Evolutionary conservation across 2,113 vertebrate genomes (phyloP).

Genomic region (Gnathonemus echidnorhynchus): DNA sequence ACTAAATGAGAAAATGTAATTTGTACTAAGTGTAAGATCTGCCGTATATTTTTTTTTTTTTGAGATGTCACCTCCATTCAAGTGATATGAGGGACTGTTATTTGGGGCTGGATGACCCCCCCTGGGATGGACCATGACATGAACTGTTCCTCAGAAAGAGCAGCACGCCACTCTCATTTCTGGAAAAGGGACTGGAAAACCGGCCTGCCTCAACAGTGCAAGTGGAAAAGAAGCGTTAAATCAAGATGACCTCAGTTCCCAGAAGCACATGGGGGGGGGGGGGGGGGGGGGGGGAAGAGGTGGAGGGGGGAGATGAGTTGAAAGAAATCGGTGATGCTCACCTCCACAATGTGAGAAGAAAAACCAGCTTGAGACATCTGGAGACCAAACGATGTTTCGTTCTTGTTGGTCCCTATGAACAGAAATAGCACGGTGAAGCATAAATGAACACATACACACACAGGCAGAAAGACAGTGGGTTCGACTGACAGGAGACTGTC

Average conservation of each 20-base stretch:
- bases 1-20: background rate
- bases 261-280: background rate
- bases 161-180: conserved; percentile 18
- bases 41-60: background rate
- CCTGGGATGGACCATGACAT: background rate
- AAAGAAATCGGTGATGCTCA: conserved; percentile 46
- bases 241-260: background rate
- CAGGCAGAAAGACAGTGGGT: background rate
- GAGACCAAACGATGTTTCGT: conserved; percentile 72
- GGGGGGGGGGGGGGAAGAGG: background rate
- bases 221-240: background rate
- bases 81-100: too few species aligned
- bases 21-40: background rate
- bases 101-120: background rate
- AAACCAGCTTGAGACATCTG: conserved; percentile 24
- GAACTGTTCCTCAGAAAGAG: background rate
- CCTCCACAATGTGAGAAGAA: conserved; percentile 87
- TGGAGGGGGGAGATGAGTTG: background rate
- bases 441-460: background rate
- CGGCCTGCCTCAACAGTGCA: background rate
- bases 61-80: background rate
- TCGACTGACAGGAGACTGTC: background rate
- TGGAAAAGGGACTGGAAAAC: conserved; percentile 14
- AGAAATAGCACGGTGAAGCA: background rate
- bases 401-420: conserved; percentile 77